phyloP scores from a whole-genome alignment of 2,113 vertebrate species.

The Lophura nycthemera region DNA sequence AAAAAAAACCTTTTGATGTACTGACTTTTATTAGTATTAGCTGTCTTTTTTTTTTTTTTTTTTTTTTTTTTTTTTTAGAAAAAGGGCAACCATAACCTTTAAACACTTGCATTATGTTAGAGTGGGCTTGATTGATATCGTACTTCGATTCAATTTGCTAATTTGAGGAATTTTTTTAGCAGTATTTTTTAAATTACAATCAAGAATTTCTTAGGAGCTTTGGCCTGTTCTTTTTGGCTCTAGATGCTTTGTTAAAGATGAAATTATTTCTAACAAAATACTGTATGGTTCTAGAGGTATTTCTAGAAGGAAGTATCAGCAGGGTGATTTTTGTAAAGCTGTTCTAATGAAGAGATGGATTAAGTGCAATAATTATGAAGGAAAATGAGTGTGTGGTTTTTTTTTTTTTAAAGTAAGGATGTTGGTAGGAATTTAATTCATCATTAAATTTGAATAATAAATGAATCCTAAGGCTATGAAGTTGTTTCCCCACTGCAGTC shows the following conservation, averaged over 20 bases:
- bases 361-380: background rate
- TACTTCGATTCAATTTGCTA: background rate
- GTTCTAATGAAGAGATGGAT: background rate
- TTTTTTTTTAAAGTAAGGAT: background rate
- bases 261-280: conserved; percentile 21
- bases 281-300: background rate
- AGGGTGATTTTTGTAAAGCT: background rate
- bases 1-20: background rate
- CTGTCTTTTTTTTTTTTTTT: background rate
- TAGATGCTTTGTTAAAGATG: background rate
- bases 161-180: background rate
- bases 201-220: background rate
- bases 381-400: background rate
- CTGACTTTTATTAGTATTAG: background rate
- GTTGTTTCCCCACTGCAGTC: background rate
- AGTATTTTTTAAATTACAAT: background rate
- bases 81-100: background rate
- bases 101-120: background rate
- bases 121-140: background rate
- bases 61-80: background rate
- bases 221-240: background rate
- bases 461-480: background rate
- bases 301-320: background rate
- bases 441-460: background rate
- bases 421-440: background rate